Base-by-base conservation (phyloP, 2,888 invertebrate species). In the Chaetogeoica ovagalla region DNA sequence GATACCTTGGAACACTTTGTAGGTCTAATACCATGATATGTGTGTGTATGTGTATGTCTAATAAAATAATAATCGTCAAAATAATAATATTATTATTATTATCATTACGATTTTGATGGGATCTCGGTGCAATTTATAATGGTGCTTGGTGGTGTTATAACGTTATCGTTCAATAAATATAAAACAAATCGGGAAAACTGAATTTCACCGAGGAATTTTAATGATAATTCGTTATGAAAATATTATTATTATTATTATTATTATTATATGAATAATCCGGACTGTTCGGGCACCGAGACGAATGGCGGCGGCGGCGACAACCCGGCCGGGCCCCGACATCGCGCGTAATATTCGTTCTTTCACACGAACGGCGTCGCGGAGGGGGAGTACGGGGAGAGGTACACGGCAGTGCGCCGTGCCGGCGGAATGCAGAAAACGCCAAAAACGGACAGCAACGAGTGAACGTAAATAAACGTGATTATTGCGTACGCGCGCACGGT, bases 1-100 rank as follows among this genome's bases (percentile, higher is more conserved):
- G 43, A 79, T 79, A 79, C 79, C 79, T 79, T 79, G 7, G 63
- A 71, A 63, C 71, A 63, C 57, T 71, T 79, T 63, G 79, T 71
- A n/a, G 55, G 71, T 71, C 62, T 71, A 79, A 30, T 65, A 79
- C 79, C 79, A 79, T 79, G 63, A 15, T 70, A 63, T 73, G 75
- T 71, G 23, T 52, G 63, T 55, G 52, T 55, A 48, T 39, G 39
- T 73, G 63, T 62, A 63, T 70, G 39, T 30, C 17, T 57, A 57
- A 71, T 57, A 48, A 37, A 65, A 55, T 30, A 30, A 30, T 30
- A 30, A 59, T 59, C 43, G 39, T n/a, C 37, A 7, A 5, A 43
- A 43, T 43, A 43, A 43, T 43, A 5, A 43, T 43, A 43, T 43
- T 43, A 43, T 43, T 5, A 43, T 43, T 43, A 43, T 43, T 4